Base-by-base conservation (phyloP, 2,888 invertebrate species). In the Torymus tubicola region DNA sequence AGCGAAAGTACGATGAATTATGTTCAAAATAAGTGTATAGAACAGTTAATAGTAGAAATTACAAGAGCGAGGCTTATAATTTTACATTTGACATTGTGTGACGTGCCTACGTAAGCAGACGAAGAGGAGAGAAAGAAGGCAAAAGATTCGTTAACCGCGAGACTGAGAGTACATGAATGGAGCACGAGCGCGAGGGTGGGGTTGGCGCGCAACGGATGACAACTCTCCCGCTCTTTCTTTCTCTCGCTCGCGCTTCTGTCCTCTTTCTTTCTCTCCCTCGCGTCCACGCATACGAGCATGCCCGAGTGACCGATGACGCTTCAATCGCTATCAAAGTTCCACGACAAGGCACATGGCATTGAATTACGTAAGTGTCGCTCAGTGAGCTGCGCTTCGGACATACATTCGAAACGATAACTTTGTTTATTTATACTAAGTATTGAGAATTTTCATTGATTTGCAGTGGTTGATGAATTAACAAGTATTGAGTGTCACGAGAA, bases 321-420 rank as follows among this genome's bases (percentile, higher is more conserved):
- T 58, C 18, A 70, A 64, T 11, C 55, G 53, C 57, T 72, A 65
- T 71, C 53, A 72, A 67, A 76, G 21, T 67, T 31, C 18, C 71
- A 78, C 72, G 78, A 11, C 3, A 67, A 2, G 13, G 21, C 67
- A 52, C 57, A 64, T 64, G 64, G 57, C 52, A 65, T 71, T 64
- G 18, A 69, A 31, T 78, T 58, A 60, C 55, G 52, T 67, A 72
- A 65, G 58, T 42, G 42, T 42, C 42, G 42, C 8, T 42, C 8
- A 8, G 42, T 8, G 8, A 5, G 8, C 10, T 42, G 42, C 42
- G 42, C 42, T 42, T 42, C 42, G 42, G 8, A n/a, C 61, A 18
- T 60, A 18, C 61, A 76, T 68, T 61, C 2, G 63, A 63, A 8
- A 42, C 42, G 42, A 42, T 42, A 42, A 8, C 42, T 42, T 42